Base-by-base conservation (phyloP, 1,140 invertebrate species). In the Pseudomyrmex dendroicus region DNA sequence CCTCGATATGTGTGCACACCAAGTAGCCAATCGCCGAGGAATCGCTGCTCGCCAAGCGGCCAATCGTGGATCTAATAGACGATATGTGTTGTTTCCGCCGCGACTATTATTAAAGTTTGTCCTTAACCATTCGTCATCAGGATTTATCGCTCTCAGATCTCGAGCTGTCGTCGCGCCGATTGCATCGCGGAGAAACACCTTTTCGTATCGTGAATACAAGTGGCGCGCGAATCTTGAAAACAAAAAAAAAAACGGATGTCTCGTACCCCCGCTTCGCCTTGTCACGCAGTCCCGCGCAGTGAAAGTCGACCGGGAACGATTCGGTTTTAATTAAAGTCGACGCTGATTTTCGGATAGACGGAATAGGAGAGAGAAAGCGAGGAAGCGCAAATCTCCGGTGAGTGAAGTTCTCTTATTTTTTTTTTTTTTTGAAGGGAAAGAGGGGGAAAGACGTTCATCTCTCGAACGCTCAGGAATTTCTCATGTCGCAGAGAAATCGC, bases 91-190 rank as follows among this genome's bases (percentile, higher is more conserved):
- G 76, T 68, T 59, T 84, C 67, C 70, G 64, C 46, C 46, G 74
- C 68, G 84, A 89, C 90, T 91, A 91, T 91, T 91, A 91, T 91
- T 91, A 91, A 91, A 91, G 83, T 90, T 91, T 86, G 90, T 90
- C 90, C 90, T 91, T 89, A 89, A 84, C 82, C 80, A 85, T 35
- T 89, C 70, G 83, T 77, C 87, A 85, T 77, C 87, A 85, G 76
- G 86, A 80, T 44, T 84, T 84, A 87, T 76, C 77, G 61, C 73
- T 62, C 73, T 59, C 70, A 57, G 56, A 78, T 70, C 78, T 83
- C 83, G 73, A 85, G 86, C 67, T 64, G 25, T 35, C 13, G 50
- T 83, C 57, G 68, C 56, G 63, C 86, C 83, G 83, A 56, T 78
- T 73, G 84, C 77, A 72, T 44, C 83, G 67, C 70, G 59, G 3